A percentile compares a stretch with the other conserved stretches of the same genome.
Evolutionary conservation across 2,888 invertebrate species (phyloP).

Genomic region (Drosophila yooni): DNA sequence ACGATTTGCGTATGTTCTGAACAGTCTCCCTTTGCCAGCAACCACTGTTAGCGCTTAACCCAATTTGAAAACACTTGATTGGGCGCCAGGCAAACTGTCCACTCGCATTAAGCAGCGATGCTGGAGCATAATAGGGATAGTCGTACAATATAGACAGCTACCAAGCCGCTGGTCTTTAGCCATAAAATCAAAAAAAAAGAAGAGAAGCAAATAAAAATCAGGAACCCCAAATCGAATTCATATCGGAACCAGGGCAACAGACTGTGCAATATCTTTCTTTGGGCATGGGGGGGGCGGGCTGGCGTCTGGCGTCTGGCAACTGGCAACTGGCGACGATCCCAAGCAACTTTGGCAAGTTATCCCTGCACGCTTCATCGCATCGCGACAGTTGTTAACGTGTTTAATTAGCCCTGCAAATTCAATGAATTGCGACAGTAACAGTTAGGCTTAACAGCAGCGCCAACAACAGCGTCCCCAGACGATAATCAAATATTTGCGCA

Average conservation of each 20-base stretch:
- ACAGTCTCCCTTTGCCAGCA: background rate
- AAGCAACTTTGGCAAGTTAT: slow-evolving; percentile 63
- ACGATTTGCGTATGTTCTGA: background rate
- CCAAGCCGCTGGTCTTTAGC: slow-evolving; percentile 80
- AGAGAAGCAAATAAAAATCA: slow-evolving; percentile 43
- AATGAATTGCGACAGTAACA: slow-evolving; percentile 81
- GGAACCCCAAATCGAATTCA: slow-evolving; percentile 20
- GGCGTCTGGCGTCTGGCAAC: slow-evolving; percentile 66
- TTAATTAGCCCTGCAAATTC: slow-evolving; percentile 81
- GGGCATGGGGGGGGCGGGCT: slow-evolving; percentile 16
- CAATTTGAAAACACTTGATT: slow-evolving; percentile 82
- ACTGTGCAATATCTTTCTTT: slow-evolving; percentile 37
- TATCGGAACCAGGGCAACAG: slow-evolving; percentile 59
- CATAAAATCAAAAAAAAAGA: slow-evolving; percentile 18
- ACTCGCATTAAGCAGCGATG: slow-evolving; percentile 64
- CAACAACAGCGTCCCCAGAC: slow-evolving; percentile 49
- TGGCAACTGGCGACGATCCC: slow-evolving; percentile 63
- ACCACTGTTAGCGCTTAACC: slow-evolving; percentile 54
- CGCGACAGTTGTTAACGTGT: slow-evolving; percentile 81
- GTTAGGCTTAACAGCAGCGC: slow-evolving; percentile 70
- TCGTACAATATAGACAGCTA: slow-evolving; percentile 69
- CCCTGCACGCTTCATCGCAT: slow-evolving; percentile 74
- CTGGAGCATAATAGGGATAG: slow-evolving; percentile 32
- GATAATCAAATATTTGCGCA: slow-evolving; percentile 82
- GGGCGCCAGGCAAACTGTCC: slow-evolving; percentile 82